Base-by-base conservation (phyloP, 2,888 invertebrate species). In the Plagodis pulveraria region DNA sequence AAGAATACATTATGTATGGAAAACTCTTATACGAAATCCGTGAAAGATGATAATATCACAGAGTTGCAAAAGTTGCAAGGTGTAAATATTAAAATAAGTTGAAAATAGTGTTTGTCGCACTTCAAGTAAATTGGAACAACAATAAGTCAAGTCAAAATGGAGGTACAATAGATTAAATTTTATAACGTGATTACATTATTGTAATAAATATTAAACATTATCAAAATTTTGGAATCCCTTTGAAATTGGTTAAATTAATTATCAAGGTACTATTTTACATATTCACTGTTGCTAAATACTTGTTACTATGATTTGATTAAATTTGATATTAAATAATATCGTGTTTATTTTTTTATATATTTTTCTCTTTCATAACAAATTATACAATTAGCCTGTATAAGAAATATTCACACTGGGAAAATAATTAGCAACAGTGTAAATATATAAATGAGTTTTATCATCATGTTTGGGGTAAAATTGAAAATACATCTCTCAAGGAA, bases 401-500 rank as follows among this genome's bases (percentile, higher is more conserved):
- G n/a, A n/a, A n/a, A n/a, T n/a, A 38, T 38, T 38, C 5, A 38
- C 44, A 22, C 22, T 22, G 22, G 22, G 4, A 22, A 22, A 41
- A 41, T 38, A 55, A 33, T 32, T 49, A 55, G 38, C 44, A 43
- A 48, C 47, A 54, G 41, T 43, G 22, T 38, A 22, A 38, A 22
- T 22, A 40, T 6, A 32, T 40, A 9, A 34, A 5, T 34, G n/a
- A 40, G 33, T 49, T 33, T 35, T 8, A 50, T 9, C 34, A 50
- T 34, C 5, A 10, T 40, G 10, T 10, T 40, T 35, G 6, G 11
- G 35, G 34, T 45, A 32, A 6, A 34, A 33, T 32, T 33, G 45
- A 34, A n/a, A 10, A 44, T 5, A 12, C 38, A 83, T 57, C 46
- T 56, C 33, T 58, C 56, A 48, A 50, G 84, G 81, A 85, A 83